A percentile compares a stretch with the other conserved stretches of the same genome.
These are phyloP conservation scores for Periophthalmodon schlosseri DNA, from an alignment of 2,113 vertebrate genomes.

Conservation along the genomic window DNA sequence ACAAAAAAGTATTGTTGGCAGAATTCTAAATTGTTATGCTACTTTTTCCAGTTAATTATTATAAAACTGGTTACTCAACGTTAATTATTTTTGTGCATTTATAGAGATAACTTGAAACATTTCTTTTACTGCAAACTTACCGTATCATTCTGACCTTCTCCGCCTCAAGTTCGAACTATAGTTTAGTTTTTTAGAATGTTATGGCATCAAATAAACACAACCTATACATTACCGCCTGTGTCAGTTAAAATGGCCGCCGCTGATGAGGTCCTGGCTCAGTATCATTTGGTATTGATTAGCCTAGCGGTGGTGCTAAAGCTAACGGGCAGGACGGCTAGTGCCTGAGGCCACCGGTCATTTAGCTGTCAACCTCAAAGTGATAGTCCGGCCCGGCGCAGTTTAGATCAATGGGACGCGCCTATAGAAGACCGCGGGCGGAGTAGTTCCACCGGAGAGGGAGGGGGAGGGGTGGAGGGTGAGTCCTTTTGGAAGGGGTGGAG, in stretches of 20 bases:
- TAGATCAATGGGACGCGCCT: conserved; percentile 64
- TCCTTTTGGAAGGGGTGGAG: neutral
- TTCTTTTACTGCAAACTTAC: neutral
- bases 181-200: neutral
- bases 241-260: conserved; percentile 64
- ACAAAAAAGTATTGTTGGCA: no score
- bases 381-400: conserved; percentile 45
- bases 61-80: no score
- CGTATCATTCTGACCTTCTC: neutral
- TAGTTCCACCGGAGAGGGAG: conserved; percentile 18
- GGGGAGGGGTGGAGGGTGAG: conserved; percentile 2
- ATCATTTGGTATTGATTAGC: conserved; percentile 73
- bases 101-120: no score
- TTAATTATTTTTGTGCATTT: no score
- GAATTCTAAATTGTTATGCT: no score
- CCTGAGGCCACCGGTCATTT: conserved; percentile 70
- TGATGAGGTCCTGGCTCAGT: conserved; percentile 66
- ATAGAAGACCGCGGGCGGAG: conserved; percentile 23
- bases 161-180: neutral
- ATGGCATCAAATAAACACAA: neutral
- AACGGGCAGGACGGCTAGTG: conserved; percentile 55
- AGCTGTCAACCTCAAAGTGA: conserved; percentile 75
- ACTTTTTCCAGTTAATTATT: no score
- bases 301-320: conserved; percentile 48
- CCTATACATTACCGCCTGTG: conserved; percentile 70